Evolutionary conservation across 2,797 vertebrate genomes (phyloP).

Genomic region (Pangasius larnaudii): DNA sequence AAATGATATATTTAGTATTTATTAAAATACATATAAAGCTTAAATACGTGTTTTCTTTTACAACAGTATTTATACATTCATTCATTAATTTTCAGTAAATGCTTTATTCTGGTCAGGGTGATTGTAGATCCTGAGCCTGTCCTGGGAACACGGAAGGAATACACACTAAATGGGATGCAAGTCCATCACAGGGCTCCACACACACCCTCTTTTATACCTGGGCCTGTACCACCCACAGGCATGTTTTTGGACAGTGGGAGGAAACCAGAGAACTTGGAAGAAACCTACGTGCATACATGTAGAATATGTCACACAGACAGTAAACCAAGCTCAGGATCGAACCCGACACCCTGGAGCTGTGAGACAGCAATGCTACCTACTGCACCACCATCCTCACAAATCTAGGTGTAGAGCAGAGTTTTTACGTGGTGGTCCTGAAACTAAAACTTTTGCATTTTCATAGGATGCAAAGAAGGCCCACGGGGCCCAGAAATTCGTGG

Average conservation of each 20-base stretch:
- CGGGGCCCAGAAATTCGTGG: not conserved
- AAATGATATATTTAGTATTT: not conserved
- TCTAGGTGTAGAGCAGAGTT: not conserved
- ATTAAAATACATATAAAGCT: not conserved
- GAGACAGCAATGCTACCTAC: not conserved
- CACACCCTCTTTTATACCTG: not conserved
- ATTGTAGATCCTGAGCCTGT: not conserved
- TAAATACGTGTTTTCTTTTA: not conserved
- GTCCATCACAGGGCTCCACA: not conserved
- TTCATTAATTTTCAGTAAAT: not conserved
- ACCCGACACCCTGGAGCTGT: not conserved
- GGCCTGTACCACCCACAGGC: not conserved
- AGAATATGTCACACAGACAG: not conserved
- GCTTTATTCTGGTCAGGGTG: not conserved
- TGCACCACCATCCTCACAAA: not conserved
- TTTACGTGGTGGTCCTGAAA: not conserved
- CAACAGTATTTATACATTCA: not conserved
- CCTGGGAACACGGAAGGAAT: not conserved
- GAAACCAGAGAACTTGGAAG: not conserved
- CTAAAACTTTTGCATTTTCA: not conserved
- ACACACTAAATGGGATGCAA: not conserved
- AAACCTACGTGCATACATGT: not conserved
- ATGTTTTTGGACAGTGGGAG: not conserved
- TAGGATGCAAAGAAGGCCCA: slow-evolving; percentile 5
- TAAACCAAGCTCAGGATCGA: not conserved